Conservation (phyloP, 1,140 invertebrate species). For the Gonioctena quinquepunctata region DNA sequence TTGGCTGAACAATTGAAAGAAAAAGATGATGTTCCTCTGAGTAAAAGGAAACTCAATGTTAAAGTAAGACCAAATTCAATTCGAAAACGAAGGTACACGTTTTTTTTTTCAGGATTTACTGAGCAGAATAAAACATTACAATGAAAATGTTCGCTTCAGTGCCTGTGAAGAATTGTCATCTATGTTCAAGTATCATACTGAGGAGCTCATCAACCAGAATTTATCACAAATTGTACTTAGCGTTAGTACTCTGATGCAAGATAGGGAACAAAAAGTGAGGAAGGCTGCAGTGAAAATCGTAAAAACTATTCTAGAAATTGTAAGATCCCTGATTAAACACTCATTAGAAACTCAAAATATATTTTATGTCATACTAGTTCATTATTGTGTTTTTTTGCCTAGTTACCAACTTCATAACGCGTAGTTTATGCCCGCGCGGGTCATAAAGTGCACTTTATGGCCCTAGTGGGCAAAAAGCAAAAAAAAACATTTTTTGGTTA, state of each 20-base stretch:
- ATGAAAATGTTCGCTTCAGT: conserved; percentile 69
- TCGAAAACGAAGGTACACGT: too few relatives aligned
- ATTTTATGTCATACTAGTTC: too few relatives aligned
- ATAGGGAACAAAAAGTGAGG: conserved; percentile 73
- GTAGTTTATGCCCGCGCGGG: too few relatives aligned
- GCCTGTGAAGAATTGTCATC: conserved; percentile 74
- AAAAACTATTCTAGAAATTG: conserved; percentile 64
- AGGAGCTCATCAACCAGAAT: conserved; percentile 62
- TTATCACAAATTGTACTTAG: conserved; percentile 71
- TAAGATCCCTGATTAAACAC: conserved; percentile 45
- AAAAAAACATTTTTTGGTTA: too few relatives aligned
- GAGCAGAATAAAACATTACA: conserved; percentile 77
- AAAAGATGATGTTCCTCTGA: conserved; percentile 65
- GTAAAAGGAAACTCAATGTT: conserved; percentile 73
- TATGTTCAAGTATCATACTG: conserved; percentile 62
- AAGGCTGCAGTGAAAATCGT: conserved; percentile 71
- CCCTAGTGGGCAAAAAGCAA: too few relatives aligned
- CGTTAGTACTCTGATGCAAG: conserved; percentile 69
- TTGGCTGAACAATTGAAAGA: conserved; percentile 76
- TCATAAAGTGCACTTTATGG: too few relatives aligned
- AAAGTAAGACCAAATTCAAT: conserved; percentile 64
- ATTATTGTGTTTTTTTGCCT: too few relatives aligned
- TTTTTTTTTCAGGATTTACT: conserved; percentile 66
- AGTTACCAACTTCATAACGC: too few relatives aligned
- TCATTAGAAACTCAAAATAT: too few relatives aligned